Conservation (phyloP, 2,888 invertebrate genomes). For the Nephrocerus scutellatus region DNA sequence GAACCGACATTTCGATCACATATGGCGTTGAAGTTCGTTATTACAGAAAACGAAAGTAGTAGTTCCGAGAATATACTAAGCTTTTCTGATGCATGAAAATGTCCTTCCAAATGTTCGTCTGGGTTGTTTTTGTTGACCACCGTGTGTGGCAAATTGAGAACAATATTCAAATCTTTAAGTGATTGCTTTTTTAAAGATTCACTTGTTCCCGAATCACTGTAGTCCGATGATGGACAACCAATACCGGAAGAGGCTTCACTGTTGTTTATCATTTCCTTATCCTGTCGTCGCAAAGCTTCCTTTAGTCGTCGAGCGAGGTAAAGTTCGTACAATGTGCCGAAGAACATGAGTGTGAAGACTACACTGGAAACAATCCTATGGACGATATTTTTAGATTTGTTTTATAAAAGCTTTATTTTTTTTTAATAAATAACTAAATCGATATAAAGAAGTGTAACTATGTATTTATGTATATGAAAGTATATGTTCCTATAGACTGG, state of each 20-base stretch:
- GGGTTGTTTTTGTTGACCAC: constrained; percentile 50
- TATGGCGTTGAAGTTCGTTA: constrained; percentile 71
- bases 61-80: constrained; percentile 52
- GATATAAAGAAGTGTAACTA: constrained; percentile 10
- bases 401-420: background rate
- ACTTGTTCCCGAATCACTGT: constrained; percentile 41
- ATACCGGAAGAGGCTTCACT: constrained; percentile 48
- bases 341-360: constrained; percentile 53
- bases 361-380: constrained; percentile 52
- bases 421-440: background rate
- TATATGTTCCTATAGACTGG: background rate
- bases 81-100: constrained; percentile 50
- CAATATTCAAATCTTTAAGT: constrained; percentile 41
- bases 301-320: constrained; percentile 38
- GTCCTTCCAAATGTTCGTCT: constrained; percentile 54
- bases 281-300: constrained; percentile 38
- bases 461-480: background rate
- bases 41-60: constrained; percentile 69
- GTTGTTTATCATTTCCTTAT: constrained; percentile 45
- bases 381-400: constrained; percentile 21
- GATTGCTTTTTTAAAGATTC: constrained; percentile 36
- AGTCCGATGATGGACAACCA: constrained; percentile 49
- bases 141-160: constrained; percentile 46
- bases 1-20: constrained; percentile 71
- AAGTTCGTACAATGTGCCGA: constrained; percentile 67